Evolutionary conservation across 2,888 invertebrate species (phyloP).

Genomic region (Arctia plantaginis): DNA sequence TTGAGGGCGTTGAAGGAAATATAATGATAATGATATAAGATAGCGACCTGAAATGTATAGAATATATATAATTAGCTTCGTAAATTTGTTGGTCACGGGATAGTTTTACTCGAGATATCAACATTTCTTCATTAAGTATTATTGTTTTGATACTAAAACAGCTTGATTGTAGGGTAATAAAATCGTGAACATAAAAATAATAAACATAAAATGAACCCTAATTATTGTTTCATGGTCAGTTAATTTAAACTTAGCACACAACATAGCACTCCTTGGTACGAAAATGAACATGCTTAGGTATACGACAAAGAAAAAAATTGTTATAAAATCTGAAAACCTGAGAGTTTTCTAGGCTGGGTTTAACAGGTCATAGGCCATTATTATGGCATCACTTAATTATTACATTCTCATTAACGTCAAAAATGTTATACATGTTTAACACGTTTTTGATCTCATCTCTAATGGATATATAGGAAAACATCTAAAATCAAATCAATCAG

Average conservation of each 20-base stretch:
- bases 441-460: background rate
- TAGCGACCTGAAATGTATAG: constrained; percentile 61
- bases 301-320: background rate
- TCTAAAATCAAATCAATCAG: no score
- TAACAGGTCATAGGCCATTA: background rate
- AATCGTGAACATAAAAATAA: constrained; percentile 30
- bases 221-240: constrained; percentile 27
- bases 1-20: constrained; percentile 62
- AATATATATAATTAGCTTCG: constrained; percentile 63
- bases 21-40: constrained; percentile 57
- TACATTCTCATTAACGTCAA: background rate
- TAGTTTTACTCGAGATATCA: constrained; percentile 43
- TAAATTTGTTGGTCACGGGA: constrained; percentile 51
- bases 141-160: constrained; percentile 28
- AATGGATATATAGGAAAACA: background rate
- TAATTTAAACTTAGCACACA: constrained; percentile 18
- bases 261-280: constrained; percentile 16
- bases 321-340: background rate
- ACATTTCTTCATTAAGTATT: constrained; percentile 32
- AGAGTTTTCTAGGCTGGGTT: background rate
- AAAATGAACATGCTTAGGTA: constrained; percentile 8
- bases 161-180: constrained; percentile 34
- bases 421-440: background rate
- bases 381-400: background rate
- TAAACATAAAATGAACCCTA: constrained; percentile 31